Evolutionary conservation across 2,113 vertebrate species (phyloP), one percentile per base, ranked within the genome.

Genomic region (Zootoca vivipara): DNA sequence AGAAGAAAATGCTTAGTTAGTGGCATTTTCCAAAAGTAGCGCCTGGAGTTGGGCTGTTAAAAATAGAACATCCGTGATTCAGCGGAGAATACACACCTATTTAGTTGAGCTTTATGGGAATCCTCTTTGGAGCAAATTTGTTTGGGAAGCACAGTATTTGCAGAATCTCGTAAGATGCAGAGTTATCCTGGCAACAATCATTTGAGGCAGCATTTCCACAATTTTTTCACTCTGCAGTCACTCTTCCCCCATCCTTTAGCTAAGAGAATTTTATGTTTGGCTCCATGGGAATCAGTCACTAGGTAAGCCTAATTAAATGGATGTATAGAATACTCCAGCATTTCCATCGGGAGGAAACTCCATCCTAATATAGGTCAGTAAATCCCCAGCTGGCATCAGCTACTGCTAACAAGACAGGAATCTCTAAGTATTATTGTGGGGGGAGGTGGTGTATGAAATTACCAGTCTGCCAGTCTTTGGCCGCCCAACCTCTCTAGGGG

Each of bases 1-100:
- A 30, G 85, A 72, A 90, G 85, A 86, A 82, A 78, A 38, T 85
- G 90, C 89, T 12, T 1, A 86, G 78, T 72, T 30, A 78, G 78
- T 77, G 2, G 28, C 0, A 0, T 72, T 38, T 64, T 30, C 67
- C 3, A 65, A 91, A 87, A 18, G 20, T 58, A 91, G 81, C 33
- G 84, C 88, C 85, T 0, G n/a, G 89, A 90, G 85, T 87, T 79
- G 13, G 33, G 2, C 1, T 93, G 85, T 87, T 2, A 1, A 87
- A 90, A 56, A 90, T 74, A 87, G 73, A 80, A 78, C 7, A 38
- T 82, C 35, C 1, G 20, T 77, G 35, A 75, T 33, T 89, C 64
- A 82, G 56, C 40, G 82, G 28, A 69, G 70, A 82, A 40, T n/a
- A 67, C 62, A 35, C 70, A 77, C 28, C 12, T 40, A 65, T 56